These are phyloP conservation scores for Sinelater perroti DNA, from an alignment of 2,888 invertebrate species.

Conservation along the genomic window DNA sequence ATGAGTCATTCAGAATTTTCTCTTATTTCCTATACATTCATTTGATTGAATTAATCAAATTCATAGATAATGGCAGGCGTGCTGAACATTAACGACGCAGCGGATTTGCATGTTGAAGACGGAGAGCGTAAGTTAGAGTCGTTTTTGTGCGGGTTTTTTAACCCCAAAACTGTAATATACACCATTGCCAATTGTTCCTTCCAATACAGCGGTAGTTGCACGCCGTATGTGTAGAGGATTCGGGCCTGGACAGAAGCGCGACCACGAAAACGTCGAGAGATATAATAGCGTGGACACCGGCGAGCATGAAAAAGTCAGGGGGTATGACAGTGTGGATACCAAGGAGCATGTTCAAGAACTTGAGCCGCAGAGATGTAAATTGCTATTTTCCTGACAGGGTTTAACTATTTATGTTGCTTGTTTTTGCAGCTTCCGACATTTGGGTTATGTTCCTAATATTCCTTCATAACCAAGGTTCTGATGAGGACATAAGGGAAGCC, in stretches of 20 bases:
- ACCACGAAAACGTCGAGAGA: no score
- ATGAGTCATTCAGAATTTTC: no score
- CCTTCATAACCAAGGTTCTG: slow-evolving; percentile 98
- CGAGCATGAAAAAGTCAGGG: slow-evolving; percentile 60
- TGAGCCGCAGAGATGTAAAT: slow-evolving; percentile 88
- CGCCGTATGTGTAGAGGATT: slow-evolving; percentile 96
- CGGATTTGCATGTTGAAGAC: slow-evolving; percentile 94
- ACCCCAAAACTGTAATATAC: slow-evolving; percentile 18
- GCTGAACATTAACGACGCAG: slow-evolving; percentile 89
- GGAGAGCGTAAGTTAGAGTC: slow-evolving; percentile 80
- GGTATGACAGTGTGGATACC: slow-evolving; percentile 63
- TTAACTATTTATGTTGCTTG: no score
- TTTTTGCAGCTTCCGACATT: slow-evolving; percentile 83
- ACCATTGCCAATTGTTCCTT: slow-evolving; percentile 71
- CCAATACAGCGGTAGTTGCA: slow-evolving; percentile 93
- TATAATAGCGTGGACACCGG: no score
- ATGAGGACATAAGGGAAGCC: slow-evolving; percentile 97
- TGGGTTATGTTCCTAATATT: slow-evolving; percentile 99
- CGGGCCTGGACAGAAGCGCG: slow-evolving; percentile 67
- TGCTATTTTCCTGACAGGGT: no score
- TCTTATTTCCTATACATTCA: no score
- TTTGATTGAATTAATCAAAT: no score
- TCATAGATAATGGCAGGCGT: slow-evolving; percentile 85
- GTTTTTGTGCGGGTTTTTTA: neutral
- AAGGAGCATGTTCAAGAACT: slow-evolving; percentile 73